Evolutionary conservation across 2,113 vertebrate genomes (phyloP).

Genomic region (Peromyscus leucopus): DNA sequence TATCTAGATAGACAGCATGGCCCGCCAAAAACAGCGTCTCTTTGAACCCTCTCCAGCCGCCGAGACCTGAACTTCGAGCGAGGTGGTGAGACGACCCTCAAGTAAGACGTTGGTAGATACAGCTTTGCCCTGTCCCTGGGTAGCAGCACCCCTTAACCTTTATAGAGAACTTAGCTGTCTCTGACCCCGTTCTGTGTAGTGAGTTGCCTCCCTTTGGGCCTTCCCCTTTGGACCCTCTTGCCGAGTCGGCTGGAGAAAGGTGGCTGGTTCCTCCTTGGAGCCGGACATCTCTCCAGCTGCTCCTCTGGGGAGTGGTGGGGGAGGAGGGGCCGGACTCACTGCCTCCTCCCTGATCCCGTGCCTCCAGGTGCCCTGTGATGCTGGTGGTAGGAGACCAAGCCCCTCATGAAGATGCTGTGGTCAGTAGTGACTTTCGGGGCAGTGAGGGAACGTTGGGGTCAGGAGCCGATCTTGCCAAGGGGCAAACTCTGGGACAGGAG

Average conservation of each 20-base stretch:
- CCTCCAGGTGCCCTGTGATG: slow-evolving; percentile 94
- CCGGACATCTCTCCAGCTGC: neutral
- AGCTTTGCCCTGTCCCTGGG: neutral
- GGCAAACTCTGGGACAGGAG: neutral
- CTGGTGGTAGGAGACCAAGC: slow-evolving; percentile 96
- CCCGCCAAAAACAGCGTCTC: slow-evolving; percentile 12
- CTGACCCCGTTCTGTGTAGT: neutral
- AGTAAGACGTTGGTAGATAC: slow-evolving; percentile 73
- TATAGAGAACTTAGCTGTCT: slow-evolving; percentile 10
- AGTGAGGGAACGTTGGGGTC: neutral
- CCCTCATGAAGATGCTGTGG: slow-evolving; percentile 95
- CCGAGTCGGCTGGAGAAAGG: neutral
- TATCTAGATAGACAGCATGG: neutral
- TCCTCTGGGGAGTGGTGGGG: neutral
- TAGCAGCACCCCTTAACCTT: neutral
- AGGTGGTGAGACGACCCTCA: slow-evolving; percentile 84
- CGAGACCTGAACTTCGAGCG: slow-evolving; percentile 93
- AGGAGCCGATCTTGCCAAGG: slow-evolving; percentile 28
- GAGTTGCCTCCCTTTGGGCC: neutral
- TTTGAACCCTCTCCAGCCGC: slow-evolving; percentile 86
- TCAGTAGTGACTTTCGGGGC: slow-evolving; percentile 82
- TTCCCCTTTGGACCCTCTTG: neutral
- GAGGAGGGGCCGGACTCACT: neutral
- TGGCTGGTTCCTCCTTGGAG: neutral
- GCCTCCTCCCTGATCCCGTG: neutral